These are phyloP conservation scores for Aleiodes leptofemur DNA, from an alignment of 2,888 invertebrate genomes.

Conservation along the genomic window DNA sequence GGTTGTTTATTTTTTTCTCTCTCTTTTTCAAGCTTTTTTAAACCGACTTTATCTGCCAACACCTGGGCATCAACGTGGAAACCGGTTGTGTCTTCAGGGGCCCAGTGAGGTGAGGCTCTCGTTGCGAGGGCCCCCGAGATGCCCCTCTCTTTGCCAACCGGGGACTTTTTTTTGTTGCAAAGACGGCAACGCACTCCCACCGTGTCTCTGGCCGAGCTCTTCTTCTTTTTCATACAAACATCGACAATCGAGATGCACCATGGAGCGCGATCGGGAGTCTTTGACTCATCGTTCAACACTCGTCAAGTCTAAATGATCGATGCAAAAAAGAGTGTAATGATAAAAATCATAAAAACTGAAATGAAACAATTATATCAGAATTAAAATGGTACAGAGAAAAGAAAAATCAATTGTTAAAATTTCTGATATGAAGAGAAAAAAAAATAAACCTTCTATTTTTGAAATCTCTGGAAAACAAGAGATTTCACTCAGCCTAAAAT, in stretches of 20 bases:
- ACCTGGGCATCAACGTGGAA: slow-evolving; percentile 27
- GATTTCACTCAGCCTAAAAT: no score
- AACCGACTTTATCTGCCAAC: slow-evolving; percentile 30
- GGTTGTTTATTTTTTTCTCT: not conserved
- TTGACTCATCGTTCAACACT: slow-evolving; percentile 27
- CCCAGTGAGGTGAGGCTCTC: slow-evolving; percentile 16
- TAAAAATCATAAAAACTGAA: no score
- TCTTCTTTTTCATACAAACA: not conserved
- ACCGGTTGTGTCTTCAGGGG: slow-evolving; percentile 20
- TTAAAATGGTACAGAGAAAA: no score
- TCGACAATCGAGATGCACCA: not conserved
- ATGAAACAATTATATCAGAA: no score
- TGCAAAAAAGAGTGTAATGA: no score
- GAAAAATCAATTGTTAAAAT: no score
- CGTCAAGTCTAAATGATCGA: slow-evolving; percentile 3
- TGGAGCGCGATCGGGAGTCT: not conserved
- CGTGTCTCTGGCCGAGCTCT: no score
- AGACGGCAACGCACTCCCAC: slow-evolving; percentile 12
- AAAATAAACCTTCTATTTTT: no score
- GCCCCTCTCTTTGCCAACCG: not conserved
- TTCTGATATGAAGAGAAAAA: no score
- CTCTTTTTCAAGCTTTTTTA: no score
- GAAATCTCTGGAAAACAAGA: no score
- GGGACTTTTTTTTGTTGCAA: not conserved
- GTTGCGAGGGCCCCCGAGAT: not conserved